These are phyloP conservation scores for Notolepis coatsorum DNA, from an alignment of 2,797 vertebrate genomes.

Conservation along the genomic window DNA sequence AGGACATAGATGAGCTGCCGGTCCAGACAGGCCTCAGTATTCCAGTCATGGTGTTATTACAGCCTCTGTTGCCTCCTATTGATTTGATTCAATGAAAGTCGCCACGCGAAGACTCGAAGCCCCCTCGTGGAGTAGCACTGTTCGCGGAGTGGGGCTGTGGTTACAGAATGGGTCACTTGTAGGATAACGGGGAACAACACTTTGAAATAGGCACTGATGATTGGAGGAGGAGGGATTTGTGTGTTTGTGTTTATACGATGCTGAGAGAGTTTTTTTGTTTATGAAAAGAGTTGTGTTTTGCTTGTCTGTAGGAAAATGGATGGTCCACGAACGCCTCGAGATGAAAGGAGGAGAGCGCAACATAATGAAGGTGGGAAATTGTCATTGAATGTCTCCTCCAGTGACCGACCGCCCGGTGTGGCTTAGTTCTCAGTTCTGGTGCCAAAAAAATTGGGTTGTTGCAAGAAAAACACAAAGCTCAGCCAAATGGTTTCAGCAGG, in stretches of 20 bases:
- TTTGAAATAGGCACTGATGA: slow-evolving; percentile 50
- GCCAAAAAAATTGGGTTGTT: slow-evolving; percentile 37
- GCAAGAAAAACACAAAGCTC: slow-evolving; percentile 33
- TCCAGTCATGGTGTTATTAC: slow-evolving; percentile 34
- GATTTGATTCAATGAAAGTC: slow-evolving; percentile 10
- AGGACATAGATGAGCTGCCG: slow-evolving; percentile 40
- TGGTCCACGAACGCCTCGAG: slow-evolving; percentile 87
- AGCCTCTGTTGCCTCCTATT: slow-evolving; percentile 22
- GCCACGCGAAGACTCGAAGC: slow-evolving; percentile 24
- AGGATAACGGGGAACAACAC: slow-evolving; percentile 53
- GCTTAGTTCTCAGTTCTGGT: too few species aligned
- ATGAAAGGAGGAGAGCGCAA: slow-evolving; percentile 91
- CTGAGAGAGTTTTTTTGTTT: slow-evolving; percentile 42
- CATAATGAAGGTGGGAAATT: slow-evolving; percentile 91
- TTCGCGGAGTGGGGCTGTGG: slow-evolving; percentile 1
- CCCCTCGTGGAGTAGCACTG: slow-evolving; percentile 6
- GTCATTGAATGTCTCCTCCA: slow-evolving; percentile 40
- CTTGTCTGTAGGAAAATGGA: slow-evolving; percentile 87
- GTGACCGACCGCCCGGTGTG: slow-evolving; percentile 42
- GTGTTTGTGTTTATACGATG: slow-evolving; percentile 43
- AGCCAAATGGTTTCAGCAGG: slow-evolving; percentile 33
- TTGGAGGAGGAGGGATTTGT: slow-evolving; percentile 49
- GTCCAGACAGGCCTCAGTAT: slow-evolving; percentile 15
- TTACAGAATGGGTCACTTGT: slow-evolving; percentile 44
- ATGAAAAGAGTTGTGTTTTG: slow-evolving; percentile 58